A percentile compares a stretch with the other conserved stretches of the same genome.
Conservation (phyloP, 2,797 vertebrate species). For the Poecilia velifera region DNA sequence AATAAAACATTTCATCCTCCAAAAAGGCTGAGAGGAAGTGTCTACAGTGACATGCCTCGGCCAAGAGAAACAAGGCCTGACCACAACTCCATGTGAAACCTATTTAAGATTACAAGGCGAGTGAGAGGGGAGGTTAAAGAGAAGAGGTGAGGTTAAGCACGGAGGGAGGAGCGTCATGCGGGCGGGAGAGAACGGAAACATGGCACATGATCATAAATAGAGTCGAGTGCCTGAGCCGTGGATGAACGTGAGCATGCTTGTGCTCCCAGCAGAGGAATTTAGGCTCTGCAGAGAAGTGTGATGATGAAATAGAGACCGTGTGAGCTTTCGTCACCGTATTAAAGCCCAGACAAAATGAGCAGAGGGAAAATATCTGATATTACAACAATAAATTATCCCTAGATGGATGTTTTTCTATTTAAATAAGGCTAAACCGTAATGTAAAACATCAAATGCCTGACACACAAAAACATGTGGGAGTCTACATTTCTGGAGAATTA, state of each 20-base stretch:
- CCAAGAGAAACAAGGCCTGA: slow-evolving; percentile 91
- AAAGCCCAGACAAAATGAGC: slow-evolving; percentile 39
- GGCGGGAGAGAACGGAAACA: slow-evolving; percentile 64
- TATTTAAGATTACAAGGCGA: slow-evolving; percentile 86
- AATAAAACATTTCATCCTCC: slow-evolving; percentile 89
- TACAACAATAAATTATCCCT: not conserved
- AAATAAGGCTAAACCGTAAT: not conserved
- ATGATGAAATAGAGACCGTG: slow-evolving; percentile 49
- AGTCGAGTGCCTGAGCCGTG: slow-evolving; percentile 27
- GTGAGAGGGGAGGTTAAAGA: slow-evolving; percentile 51
- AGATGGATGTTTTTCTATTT: not conserved
- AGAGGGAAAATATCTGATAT: not conserved
- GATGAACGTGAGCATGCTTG: slow-evolving; percentile 43
- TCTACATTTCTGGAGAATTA: not conserved
- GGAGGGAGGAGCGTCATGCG: slow-evolving; percentile 58
- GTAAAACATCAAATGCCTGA: not conserved
- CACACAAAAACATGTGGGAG: not conserved
- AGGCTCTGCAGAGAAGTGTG: slow-evolving; percentile 46
- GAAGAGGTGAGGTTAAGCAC: slow-evolving; percentile 58
- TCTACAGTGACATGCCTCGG: slow-evolving; percentile 84
- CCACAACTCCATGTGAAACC: slow-evolving; percentile 90
- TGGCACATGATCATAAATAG: slow-evolving; percentile 72
- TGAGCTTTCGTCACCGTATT: slow-evolving; percentile 19
- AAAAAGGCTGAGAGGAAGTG: slow-evolving; percentile 86
- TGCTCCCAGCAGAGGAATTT: slow-evolving; percentile 55